These are phyloP conservation scores for Lasiommata megera DNA, from an alignment of 2,888 invertebrate genomes.

Conservation along the genomic window DNA sequence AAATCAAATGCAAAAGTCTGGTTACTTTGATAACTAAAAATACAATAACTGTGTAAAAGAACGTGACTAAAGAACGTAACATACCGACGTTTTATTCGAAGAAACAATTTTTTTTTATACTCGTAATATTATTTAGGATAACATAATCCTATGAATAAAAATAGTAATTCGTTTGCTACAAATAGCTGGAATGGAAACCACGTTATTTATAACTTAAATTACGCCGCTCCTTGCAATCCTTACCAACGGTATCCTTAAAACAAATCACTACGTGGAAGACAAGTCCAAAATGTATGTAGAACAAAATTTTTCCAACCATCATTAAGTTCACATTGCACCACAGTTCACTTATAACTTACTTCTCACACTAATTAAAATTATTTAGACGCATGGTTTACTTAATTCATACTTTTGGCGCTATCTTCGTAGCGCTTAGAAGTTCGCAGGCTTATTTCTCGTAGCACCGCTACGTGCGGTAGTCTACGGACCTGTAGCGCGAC, in stretches of 20 bases:
- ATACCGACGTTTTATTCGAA: too few relatives aligned
- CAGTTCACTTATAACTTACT: constrained; percentile 31
- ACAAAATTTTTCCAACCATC: constrained; percentile 77
- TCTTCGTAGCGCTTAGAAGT: constrained; percentile 48
- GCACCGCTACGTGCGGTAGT: constrained; percentile 57
- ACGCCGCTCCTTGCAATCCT: constrained; percentile 35
- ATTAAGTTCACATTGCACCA: constrained; percentile 72
- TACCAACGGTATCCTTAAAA: constrained; percentile 75
- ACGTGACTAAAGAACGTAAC: too few relatives aligned
- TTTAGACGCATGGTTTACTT: neutral
- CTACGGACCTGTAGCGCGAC: constrained; percentile 55
- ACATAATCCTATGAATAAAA: too few relatives aligned
- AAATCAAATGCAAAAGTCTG: too few relatives aligned
- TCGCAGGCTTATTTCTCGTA: constrained; percentile 50
- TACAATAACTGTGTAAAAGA: too few relatives aligned
- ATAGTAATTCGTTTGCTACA: too few relatives aligned
- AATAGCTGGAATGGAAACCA: neutral
- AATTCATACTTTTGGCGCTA: constrained; percentile 27
- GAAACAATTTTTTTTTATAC: too few relatives aligned
- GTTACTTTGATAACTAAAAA: too few relatives aligned
- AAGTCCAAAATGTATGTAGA: constrained; percentile 77
- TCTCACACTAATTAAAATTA: constrained; percentile 12
- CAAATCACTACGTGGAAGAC: constrained; percentile 79
- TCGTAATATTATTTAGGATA: too few relatives aligned
- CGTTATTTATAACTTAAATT: too few relatives aligned